Percentiles rank a stretch among this genome's conserved stretches.
Evolutionary conservation across 1,140 invertebrate species (phyloP).

Genomic region (Cheumatopsyche charites): DNA sequence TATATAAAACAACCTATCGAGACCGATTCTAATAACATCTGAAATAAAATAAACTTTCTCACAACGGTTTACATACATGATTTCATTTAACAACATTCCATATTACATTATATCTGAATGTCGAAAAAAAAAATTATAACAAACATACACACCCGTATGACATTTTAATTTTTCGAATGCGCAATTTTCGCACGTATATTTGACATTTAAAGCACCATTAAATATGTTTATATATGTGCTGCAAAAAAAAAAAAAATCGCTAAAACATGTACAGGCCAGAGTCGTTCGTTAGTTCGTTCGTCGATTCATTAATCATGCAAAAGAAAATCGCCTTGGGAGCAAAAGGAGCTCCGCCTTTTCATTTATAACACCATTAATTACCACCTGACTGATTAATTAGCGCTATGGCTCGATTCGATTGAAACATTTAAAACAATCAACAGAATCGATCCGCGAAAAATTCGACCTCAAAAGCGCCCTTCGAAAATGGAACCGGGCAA

Average conservation of each 20-base stretch:
- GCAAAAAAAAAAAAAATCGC: too few relatives aligned
- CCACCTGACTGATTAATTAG: constrained; percentile 10
- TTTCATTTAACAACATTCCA: too few relatives aligned
- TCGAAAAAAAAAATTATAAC: not conserved
- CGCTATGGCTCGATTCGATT: constrained; percentile 16
- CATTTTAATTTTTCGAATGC: not conserved
- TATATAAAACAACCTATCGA: too few relatives aligned
- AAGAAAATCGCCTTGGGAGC: constrained; percentile 11
- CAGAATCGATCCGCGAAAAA: not conserved
- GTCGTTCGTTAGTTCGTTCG: constrained; percentile 8
- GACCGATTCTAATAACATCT: not conserved
- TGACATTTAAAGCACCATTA: constrained; percentile 19
- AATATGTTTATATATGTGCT: not conserved
- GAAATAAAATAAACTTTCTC: not conserved
- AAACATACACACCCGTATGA: too few relatives aligned
- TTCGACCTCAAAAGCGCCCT: too few relatives aligned
- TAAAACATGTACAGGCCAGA: too few relatives aligned
- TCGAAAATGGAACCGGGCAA: too few relatives aligned
- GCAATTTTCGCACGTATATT: constrained; percentile 14
- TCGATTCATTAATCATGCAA: constrained; percentile 24
- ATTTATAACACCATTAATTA: constrained; percentile 26
- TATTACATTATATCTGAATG: not conserved
- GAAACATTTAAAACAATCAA: constrained; percentile 24
- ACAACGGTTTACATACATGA: not conserved
- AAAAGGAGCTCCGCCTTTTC: constrained; percentile 10